Evolutionary conservation across 2,113 vertebrate species (phyloP).

Genomic region (Lampris incognitus): DNA sequence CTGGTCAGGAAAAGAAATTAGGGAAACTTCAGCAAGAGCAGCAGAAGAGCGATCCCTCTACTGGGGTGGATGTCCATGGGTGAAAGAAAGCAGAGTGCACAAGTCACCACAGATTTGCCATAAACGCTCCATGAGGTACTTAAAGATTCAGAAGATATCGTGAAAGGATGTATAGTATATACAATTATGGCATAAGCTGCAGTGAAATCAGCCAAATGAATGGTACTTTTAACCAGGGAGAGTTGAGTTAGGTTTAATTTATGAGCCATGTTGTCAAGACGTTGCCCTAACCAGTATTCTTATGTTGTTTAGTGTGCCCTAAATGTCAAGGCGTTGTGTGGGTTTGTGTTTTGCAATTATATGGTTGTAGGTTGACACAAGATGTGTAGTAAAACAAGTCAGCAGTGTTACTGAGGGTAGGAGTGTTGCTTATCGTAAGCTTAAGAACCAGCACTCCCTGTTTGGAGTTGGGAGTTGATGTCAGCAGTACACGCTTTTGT

Average conservation of each 20-base stretch:
- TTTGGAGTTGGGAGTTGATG: background rate
- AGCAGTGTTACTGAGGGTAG: background rate
- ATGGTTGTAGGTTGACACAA: background rate
- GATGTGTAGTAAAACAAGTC: background rate
- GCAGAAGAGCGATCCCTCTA: too few species aligned
- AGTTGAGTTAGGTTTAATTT: background rate
- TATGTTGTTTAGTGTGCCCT: background rate
- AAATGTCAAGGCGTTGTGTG: background rate
- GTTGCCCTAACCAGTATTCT: background rate
- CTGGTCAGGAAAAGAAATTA: too few species aligned
- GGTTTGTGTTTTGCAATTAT: background rate
- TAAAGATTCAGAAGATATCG: too few species aligned
- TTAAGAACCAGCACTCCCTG: background rate
- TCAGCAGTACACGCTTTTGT: background rate
- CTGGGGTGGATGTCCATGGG: too few species aligned
- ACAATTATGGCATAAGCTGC: too few species aligned
- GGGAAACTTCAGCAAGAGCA: too few species aligned
- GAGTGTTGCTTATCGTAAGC: conserved; percentile 15
- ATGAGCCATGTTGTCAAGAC: background rate
- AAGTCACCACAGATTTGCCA: too few species aligned
- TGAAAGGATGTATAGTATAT: too few species aligned
- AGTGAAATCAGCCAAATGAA: too few species aligned
- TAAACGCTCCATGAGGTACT: too few species aligned
- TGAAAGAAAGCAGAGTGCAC: too few species aligned
- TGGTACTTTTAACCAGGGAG: background rate